Evolutionary conservation across 23 tunicate species (phyloP), one percentile per base, ranked within the genome.

Genomic region (Halocynthia roretzi): DNA sequence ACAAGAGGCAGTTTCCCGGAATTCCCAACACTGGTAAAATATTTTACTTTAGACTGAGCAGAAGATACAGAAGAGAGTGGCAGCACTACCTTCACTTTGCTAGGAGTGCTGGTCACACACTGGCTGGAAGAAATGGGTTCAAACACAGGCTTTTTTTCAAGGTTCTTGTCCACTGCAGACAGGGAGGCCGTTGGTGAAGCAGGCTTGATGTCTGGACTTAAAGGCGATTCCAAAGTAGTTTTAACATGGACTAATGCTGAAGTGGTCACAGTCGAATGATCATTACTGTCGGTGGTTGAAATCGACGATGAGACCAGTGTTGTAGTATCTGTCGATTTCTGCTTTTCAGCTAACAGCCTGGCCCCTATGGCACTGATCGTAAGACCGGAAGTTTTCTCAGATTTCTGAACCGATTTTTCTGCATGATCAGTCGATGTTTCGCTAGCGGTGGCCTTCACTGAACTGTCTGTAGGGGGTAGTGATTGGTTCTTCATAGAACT

Each of bases 281-380:
- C 23, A 65, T 65, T 48, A 20, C 70, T 11, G 10, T 65, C 31
- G 10, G 70, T 20, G n/a, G 19, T 65, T 8, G 56, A 40, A 53
- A 17, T 54, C 52, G 78, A 50, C 2, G 17, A 15, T 4, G 64
- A 15, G 0, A 50, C 56, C n/a, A 64, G 21, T 19, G 14, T 18
- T 8, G 21, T 18, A 0, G 48, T 21, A 8, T 74, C 78, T 22
- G 17, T 52, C 6, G 78, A 21, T 8, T 10, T 10, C 4, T 74
- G 78, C 56, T 52, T 74, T 15, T 62, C 78, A 50, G 78, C 78
- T 64, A 74, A 8, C 31, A 74, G 22, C 10, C 78, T 53, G 22
- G 78, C 78, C 14, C 78, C 78, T 19, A 74, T 74, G n/a, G 62
- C 78, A 18, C 78, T 56, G 21, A 74, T 74, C 14, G 78, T 50